These are phyloP conservation scores for Synodontis membranacea DNA, from an alignment of 2,113 vertebrate genomes.

Conservation along the genomic window DNA sequence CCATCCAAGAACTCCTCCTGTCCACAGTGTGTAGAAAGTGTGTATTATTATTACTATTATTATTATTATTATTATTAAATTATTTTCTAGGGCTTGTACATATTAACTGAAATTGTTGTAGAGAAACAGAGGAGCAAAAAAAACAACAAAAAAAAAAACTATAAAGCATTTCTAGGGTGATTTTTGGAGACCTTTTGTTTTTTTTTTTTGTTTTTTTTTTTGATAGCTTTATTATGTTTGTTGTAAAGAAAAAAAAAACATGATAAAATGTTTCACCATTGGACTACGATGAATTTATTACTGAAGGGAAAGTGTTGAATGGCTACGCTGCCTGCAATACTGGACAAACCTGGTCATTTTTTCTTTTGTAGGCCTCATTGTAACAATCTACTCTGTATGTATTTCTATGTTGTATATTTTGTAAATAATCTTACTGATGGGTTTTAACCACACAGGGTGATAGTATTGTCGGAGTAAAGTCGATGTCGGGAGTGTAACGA, in stretches of 20 bases:
- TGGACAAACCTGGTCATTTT: slow-evolving; percentile 76
- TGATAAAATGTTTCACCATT: slow-evolving; percentile 56
- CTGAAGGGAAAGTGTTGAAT: slow-evolving; percentile 62
- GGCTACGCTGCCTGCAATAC: slow-evolving; percentile 84
- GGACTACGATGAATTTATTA: slow-evolving; percentile 63
- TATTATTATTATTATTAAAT: slow-evolving; percentile 81
- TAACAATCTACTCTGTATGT: slow-evolving; percentile 90
- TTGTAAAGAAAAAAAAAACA: slow-evolving; percentile 80
- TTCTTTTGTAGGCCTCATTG: slow-evolving; percentile 92
- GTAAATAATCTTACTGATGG: slow-evolving; percentile 86
- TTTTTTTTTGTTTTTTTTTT: slow-evolving; percentile 77
- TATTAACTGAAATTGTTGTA: slow-evolving; percentile 86
- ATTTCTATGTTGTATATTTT: slow-evolving; percentile 96
- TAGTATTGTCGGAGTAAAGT: slow-evolving; percentile 70
- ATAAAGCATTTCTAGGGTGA: slow-evolving; percentile 82
- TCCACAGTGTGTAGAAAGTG: slow-evolving; percentile 84
- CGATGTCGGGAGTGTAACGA: slow-evolving; percentile 45
- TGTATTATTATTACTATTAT: slow-evolving; percentile 74
- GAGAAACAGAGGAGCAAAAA: slow-evolving; percentile 76
- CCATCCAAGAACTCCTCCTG: slow-evolving; percentile 65
- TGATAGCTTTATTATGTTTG: slow-evolving; percentile 79
- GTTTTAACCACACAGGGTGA: slow-evolving; percentile 93
- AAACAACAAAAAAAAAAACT: no score
- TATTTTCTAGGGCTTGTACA: slow-evolving; percentile 99
- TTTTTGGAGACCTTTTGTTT: slow-evolving; percentile 81